Base-by-base conservation (phyloP, 2,797 vertebrate species). In the Tangara arthus region DNA sequence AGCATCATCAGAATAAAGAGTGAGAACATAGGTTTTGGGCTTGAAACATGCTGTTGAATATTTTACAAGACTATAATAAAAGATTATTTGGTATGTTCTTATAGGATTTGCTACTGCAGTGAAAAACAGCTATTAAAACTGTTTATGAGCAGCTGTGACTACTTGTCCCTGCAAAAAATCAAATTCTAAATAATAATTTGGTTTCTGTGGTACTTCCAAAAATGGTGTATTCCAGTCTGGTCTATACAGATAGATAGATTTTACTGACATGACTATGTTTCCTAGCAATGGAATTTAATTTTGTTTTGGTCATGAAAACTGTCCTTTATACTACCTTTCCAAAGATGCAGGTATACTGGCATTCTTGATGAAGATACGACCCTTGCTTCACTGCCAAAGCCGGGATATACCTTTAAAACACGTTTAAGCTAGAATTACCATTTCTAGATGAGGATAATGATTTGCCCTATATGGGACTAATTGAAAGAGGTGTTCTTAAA, bases 41-140 rank as follows among this genome's bases (percentile, higher is more conserved):
- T 91, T 21, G 3, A 32, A 75, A 66, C 34, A 39, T 68, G 53
- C 27, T 66, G 26, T 28, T 80, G 47, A 89, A 44, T 87, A 70
- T 78, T 95, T 92, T 85, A 80, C 65, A 87, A 78, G 49, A 71
- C 32, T 83, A 17, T 37, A 89, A 34, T 82, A 82, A 81, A 89
- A 85, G 8, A 71, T 65, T 68, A 57, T 77, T 87, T 92, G 34
- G 20, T 77, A 32, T 41, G 5, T 82, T 94, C n/a, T 72, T 87
- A 7, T 6, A 53, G 71, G 12, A 61, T 90, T 81, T 91, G 27
- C 79, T 81, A 57, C 72, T 50, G 53, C 35, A 82, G 60, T 71
- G 35, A 85, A 82, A 93, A 95, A 60, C 12, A 82, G 18, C 81
- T 71, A 41, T 82, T 86, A 83, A 85, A 84, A 80, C 46, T 93